Conservation (phyloP, 2,888 invertebrate species). For the Apodemia mormo region DNA sequence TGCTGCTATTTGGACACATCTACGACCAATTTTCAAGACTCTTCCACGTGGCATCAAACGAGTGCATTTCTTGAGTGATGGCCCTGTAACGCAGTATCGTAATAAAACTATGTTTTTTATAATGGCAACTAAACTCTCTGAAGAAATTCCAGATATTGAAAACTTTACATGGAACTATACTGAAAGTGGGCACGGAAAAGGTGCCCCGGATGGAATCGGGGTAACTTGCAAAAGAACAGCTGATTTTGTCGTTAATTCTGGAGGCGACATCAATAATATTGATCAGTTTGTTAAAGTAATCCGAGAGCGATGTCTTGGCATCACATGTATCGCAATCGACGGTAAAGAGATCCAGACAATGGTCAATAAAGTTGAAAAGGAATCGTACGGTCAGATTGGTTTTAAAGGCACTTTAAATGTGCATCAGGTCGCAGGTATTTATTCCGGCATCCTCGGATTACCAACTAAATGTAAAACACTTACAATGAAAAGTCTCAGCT, state of each 20-base stretch:
- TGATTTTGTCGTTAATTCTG: conserved; percentile 2
- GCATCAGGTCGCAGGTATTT: conserved; percentile 7
- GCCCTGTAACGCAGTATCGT: conserved; percentile 43
- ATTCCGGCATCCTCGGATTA: too few species aligned
- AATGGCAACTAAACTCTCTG: conserved; percentile 32
- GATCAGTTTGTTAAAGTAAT: conserved; percentile 1
- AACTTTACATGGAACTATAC: background rate
- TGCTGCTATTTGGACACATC: conserved; percentile 51
- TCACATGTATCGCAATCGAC: background rate
- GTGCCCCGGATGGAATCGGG: background rate
- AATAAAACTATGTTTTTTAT: conserved; percentile 53
- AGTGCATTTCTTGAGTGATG: conserved; percentile 51
- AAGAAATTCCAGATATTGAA: background rate
- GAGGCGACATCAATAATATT: conserved; percentile 5
- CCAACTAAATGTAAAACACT: too few species aligned
- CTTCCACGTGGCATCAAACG: conserved; percentile 33
- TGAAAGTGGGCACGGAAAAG: background rate
- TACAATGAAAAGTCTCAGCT: too few species aligned
- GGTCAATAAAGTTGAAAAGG: background rate
- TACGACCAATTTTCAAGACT: conserved; percentile 43
- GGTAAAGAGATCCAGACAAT: background rate
- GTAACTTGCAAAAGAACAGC: background rate
- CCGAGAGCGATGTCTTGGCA: background rate
- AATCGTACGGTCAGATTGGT: background rate
- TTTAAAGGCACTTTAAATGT: conserved; percentile 8